A percentile compares a stretch with the other conserved stretches of the same genome.
These are phyloP conservation scores for Synergus umbraculus DNA, from an alignment of 2,888 invertebrate genomes.

Conservation along the genomic window DNA sequence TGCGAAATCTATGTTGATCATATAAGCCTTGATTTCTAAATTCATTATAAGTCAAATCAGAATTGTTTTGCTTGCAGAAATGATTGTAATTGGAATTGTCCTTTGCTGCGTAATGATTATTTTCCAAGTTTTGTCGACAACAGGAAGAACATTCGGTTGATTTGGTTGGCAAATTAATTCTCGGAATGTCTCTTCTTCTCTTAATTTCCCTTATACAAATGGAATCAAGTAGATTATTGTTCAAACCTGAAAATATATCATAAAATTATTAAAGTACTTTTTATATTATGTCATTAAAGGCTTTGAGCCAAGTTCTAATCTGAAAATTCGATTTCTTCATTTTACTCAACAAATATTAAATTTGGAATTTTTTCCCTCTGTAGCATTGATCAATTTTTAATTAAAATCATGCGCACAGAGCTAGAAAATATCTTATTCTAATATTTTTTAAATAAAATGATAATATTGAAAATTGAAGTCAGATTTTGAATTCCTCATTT, in stretches of 20 bases:
- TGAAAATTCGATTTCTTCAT: too few relatives aligned
- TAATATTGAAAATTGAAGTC: too few relatives aligned
- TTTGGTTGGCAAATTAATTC: background rate
- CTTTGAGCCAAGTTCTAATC: too few relatives aligned
- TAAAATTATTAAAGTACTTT: background rate
- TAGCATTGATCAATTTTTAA: too few relatives aligned
- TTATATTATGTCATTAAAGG: background rate
- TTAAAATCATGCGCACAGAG: too few relatives aligned
- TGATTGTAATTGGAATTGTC: background rate
- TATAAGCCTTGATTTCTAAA: background rate
- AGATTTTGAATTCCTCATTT: too few relatives aligned
- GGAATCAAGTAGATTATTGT: background rate
- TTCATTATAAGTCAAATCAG: slow-evolving; percentile 22
- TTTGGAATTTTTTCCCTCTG: too few relatives aligned
- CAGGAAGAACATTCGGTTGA: slow-evolving; percentile 50
- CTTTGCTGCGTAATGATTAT: background rate
- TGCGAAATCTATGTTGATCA: background rate
- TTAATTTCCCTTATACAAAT: slow-evolving; percentile 15
- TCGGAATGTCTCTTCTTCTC: slow-evolving; percentile 13
- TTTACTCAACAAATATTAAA: too few relatives aligned
- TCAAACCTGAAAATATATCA: background rate
- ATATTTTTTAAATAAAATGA: too few relatives aligned
- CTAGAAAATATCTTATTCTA: too few relatives aligned
- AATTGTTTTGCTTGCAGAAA: slow-evolving; percentile 5
- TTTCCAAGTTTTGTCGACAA: slow-evolving; percentile 48